Evolutionary conservation across 2,888 invertebrate genomes (phyloP).

Genomic region (Troides oblongomaculatus): DNA sequence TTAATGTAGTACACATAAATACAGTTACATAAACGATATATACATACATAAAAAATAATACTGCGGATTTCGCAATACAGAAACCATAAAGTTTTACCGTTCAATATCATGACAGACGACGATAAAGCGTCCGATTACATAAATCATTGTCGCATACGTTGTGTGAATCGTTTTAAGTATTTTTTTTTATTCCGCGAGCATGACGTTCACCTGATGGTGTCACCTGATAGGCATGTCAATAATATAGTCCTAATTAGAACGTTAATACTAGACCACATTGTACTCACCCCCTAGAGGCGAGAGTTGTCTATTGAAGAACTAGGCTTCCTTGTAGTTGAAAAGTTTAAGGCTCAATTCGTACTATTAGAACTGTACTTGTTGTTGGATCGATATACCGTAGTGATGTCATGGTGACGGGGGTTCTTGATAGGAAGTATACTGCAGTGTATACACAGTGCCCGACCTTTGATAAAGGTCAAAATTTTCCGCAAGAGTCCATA

Average conservation of each 20-base stretch:
- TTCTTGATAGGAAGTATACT: slow-evolving; percentile 34
- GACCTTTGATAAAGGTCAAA: slow-evolving; percentile 46
- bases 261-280: too few species aligned
- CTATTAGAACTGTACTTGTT: slow-evolving; percentile 27
- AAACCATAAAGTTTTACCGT: slow-evolving; percentile 19
- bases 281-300: too few species aligned
- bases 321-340: background rate
- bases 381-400: slow-evolving; percentile 57
- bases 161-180: slow-evolving; percentile 4
- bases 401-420: slow-evolving; percentile 45
- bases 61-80: background rate
- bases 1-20: background rate
- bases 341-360: background rate
- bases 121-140: slow-evolving; percentile 22
- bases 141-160: slow-evolving; percentile 4
- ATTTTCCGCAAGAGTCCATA: slow-evolving; percentile 4
- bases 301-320: slow-evolving; percentile 1
- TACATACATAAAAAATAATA: background rate
- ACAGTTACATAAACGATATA: background rate
- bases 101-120: slow-evolving; percentile 14
- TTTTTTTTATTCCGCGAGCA: too few species aligned
- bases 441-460: slow-evolving; percentile 32
- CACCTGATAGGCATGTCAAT: too few species aligned
- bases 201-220: too few species aligned
- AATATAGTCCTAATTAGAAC: too few species aligned